These are phyloP conservation scores for Xyrauchen texanus DNA, from an alignment of 2,113 vertebrate species.

Conservation along the genomic window DNA sequence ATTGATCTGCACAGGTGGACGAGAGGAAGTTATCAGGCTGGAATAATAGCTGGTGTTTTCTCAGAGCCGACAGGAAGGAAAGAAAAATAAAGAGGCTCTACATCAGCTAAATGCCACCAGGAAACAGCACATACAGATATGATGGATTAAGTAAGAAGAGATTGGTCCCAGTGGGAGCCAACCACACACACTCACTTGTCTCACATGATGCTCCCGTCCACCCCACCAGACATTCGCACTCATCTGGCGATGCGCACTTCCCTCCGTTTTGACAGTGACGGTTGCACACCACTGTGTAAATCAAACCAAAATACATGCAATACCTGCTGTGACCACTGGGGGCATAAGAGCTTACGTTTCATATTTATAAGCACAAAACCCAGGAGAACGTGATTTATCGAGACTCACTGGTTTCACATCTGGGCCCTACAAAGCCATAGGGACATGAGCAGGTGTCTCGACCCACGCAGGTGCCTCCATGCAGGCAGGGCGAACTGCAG, in stretches of 20 bases:
- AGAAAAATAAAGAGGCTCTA: slow-evolving; percentile 31
- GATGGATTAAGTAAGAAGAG: slow-evolving; percentile 27
- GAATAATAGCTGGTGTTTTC: slow-evolving; percentile 13
- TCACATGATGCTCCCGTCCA: slow-evolving; percentile 81
- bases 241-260: slow-evolving; percentile 73
- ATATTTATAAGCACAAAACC: not conserved
- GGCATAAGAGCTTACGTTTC: not conserved
- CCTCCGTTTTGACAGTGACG: slow-evolving; percentile 81
- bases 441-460: slow-evolving; percentile 75
- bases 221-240: slow-evolving; percentile 72
- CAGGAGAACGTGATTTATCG: slow-evolving; percentile 11
- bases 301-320: slow-evolving; percentile 15
- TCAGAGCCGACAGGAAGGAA: slow-evolving; percentile 1
- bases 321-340: not conserved
- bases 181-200: slow-evolving; percentile 63
- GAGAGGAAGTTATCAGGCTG: slow-evolving; percentile 25
- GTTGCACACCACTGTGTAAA: slow-evolving; percentile 76
- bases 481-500: slow-evolving; percentile 69
- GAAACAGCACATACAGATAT: slow-evolving; percentile 7
- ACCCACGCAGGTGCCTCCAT: slow-evolving; percentile 72
- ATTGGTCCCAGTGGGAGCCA: slow-evolving; percentile 40
- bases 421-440: slow-evolving; percentile 74
- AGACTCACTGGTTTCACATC: slow-evolving; percentile 74
- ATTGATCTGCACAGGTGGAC: not conserved
- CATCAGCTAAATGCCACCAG: slow-evolving; percentile 40